These are phyloP conservation scores for Sphenodon punctatus DNA, from an alignment of 2,797 vertebrate species.

Conservation along the genomic window DNA sequence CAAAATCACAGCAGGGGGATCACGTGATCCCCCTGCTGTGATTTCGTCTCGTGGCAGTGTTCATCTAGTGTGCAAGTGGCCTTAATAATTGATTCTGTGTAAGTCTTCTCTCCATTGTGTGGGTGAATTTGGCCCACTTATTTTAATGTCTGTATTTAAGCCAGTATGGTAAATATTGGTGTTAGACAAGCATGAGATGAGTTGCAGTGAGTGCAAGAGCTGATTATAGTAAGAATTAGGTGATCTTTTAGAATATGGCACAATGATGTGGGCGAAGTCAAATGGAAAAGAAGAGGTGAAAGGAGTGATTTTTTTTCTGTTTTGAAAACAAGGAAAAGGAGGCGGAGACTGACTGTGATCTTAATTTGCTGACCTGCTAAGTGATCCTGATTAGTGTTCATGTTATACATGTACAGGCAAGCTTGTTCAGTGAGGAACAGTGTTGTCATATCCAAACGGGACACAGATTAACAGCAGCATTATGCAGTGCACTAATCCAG, in stretches of 20 bases:
- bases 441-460: constrained; percentile 56
- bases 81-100: background rate
- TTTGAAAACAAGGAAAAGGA: background rate
- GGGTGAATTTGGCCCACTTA: background rate
- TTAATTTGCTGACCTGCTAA: constrained; percentile 61
- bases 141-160: background rate
- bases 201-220: too few relatives aligned
- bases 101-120: background rate
- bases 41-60: too few relatives aligned
- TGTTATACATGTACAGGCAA: constrained; percentile 41
- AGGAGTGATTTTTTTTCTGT: background rate
- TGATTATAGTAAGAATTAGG: background rate
- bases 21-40: too few relatives aligned
- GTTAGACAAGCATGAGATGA: background rate
- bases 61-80: too few relatives aligned
- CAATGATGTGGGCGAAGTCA: background rate
- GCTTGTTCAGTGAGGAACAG: constrained; percentile 44
- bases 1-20: too few relatives aligned
- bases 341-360: constrained; percentile 22
- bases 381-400: constrained; percentile 56
- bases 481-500: constrained; percentile 43
- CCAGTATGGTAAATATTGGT: background rate
- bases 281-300: background rate
- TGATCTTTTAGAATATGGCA: background rate
- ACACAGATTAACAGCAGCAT: constrained; percentile 51